Percentiles rank a stretch among this genome's conserved stretches.
These are phyloP conservation scores for Dreissena rostriformis DNA, from an alignment of 1,140 invertebrate species.

Conservation along the genomic window DNA sequence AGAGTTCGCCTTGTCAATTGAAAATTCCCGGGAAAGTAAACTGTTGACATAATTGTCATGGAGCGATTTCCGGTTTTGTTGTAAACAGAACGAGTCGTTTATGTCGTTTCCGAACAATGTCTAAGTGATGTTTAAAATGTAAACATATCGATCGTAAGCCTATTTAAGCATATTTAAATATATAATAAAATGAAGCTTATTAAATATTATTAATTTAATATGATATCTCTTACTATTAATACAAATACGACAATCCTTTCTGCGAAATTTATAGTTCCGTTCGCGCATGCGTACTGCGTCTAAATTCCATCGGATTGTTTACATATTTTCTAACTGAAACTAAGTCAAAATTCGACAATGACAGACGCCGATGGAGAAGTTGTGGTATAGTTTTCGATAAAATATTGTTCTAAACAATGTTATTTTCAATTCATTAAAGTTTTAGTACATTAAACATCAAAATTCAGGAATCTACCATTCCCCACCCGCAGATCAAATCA, in stretches of 20 bases:
- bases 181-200: too few relatives aligned
- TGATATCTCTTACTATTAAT: too few relatives aligned
- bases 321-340: conserved; percentile 17
- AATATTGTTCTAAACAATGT: too few relatives aligned
- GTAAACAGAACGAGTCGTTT: conserved; percentile 30
- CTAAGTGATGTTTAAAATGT: too few relatives aligned
- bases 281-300: conserved; percentile 22
- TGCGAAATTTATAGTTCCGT: not conserved
- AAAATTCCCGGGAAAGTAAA: conserved; percentile 27
- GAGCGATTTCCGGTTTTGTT: conserved; percentile 50
- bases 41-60: conserved; percentile 73
- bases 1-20: conserved; percentile 2
- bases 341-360: not conserved
- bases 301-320: conserved; percentile 27
- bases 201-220: too few relatives aligned
- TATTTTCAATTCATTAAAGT: too few relatives aligned
- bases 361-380: conserved; percentile 38
- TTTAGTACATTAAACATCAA: too few relatives aligned
- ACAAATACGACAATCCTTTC: conserved; percentile 12
- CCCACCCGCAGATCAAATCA: too few relatives aligned
- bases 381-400: not conserved
- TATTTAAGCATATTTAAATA: too few relatives aligned
- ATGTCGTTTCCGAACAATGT: not conserved
- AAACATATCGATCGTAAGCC: too few relatives aligned
- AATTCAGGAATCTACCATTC: too few relatives aligned